Conservation (phyloP, 2,113 vertebrate species). For the Cairina moschata region DNA sequence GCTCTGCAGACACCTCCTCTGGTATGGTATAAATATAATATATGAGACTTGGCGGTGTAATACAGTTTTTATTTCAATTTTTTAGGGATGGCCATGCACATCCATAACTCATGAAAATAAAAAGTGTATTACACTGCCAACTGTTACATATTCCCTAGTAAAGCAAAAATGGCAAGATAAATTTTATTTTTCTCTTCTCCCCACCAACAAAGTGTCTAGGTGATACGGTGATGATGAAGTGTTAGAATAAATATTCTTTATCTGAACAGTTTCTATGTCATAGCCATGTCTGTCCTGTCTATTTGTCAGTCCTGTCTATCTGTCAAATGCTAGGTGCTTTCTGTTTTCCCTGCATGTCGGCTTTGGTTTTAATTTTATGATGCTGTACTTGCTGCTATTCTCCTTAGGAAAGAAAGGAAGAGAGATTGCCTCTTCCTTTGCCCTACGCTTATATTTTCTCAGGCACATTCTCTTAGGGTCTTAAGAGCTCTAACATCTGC, state of each 20-base stretch:
- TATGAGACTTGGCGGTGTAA: conserved; percentile 76
- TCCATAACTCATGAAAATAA: conserved; percentile 79
- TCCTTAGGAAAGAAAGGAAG: background rate
- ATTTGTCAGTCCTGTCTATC: conserved; percentile 10
- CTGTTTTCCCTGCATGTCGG: background rate
- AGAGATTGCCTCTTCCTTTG: background rate
- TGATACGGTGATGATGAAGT: conserved; percentile 50
- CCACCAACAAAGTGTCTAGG: conserved; percentile 51
- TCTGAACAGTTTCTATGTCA: background rate
- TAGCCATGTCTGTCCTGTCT: background rate
- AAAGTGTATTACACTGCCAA: conserved; percentile 78
- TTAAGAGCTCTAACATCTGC: conserved; percentile 63
- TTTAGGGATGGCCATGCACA: conserved; percentile 76
- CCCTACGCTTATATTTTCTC: conserved; percentile 1
- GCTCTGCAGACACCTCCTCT: conserved; percentile 77
- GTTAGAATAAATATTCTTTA: conserved; percentile 42
- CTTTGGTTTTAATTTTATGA: conserved; percentile 42
- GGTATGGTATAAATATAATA: conserved; percentile 78
- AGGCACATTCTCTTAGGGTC: conserved; percentile 3
- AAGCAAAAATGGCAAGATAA: conserved; percentile 77
- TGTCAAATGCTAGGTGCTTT: background rate
- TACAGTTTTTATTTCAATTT: conserved; percentile 78
- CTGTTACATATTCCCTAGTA: conserved; percentile 77
- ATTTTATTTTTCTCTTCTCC: conserved; percentile 67
- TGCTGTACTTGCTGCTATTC: background rate